Evolutionary conservation across 2,113 vertebrate genomes (phyloP).

Genomic region (Murina feae): DNA sequence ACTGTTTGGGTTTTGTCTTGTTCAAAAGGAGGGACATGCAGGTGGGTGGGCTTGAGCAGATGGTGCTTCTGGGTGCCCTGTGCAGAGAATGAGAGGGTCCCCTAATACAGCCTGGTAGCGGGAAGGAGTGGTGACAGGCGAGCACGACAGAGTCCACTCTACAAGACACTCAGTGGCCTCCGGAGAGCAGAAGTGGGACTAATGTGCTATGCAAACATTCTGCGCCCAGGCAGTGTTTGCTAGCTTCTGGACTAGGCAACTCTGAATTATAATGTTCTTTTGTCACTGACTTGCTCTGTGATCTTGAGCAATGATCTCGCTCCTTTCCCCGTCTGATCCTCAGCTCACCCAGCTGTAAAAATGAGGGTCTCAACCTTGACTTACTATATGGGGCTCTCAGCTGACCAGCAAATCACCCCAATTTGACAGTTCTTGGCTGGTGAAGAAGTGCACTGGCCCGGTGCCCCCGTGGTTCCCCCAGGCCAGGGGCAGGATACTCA

Average conservation of each 20-base stretch:
- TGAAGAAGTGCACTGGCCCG: background rate
- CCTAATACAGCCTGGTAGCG: background rate
- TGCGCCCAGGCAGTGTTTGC: background rate
- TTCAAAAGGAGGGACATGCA: background rate
- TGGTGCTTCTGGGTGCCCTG: background rate
- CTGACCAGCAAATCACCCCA: background rate
- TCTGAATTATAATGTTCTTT: background rate
- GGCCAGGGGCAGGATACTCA: background rate
- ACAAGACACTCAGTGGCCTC: background rate
- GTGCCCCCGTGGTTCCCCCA: background rate
- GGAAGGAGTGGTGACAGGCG: background rate
- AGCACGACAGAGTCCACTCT: fast-evolving
- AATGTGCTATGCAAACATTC: fast-evolving
- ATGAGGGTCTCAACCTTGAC: background rate
- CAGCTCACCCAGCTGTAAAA: background rate
- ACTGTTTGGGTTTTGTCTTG: background rate
- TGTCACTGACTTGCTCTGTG: background rate
- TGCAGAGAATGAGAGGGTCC: background rate
- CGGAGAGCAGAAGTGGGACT: background rate
- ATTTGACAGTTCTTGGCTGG: background rate
- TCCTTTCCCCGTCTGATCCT: background rate
- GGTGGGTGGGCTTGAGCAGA: background rate
- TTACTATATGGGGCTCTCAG: fast-evolving
- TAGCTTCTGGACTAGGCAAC: background rate
- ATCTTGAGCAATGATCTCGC: background rate